Evolutionary conservation across 2,888 invertebrate genomes (phyloP), one percentile per base, ranked within the genome.

Genomic region (Dusona sp.): DNA sequence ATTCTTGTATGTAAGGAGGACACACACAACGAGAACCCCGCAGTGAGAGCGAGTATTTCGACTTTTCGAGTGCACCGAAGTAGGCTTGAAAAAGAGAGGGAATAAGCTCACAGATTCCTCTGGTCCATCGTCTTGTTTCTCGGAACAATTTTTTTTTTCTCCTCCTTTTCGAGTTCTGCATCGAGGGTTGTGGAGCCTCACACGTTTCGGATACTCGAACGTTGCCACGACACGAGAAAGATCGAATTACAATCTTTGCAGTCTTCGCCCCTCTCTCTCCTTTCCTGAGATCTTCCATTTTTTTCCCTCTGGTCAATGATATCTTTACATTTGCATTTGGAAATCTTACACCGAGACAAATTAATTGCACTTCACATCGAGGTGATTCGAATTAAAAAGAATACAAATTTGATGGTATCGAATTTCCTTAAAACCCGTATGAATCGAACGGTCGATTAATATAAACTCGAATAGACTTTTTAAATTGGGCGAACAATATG

Each of bases 111-210:
- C 72, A 79, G 68, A 81, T 78, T 70, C 72, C 80, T 75, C 51
- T 38, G 79, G 82, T 73, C 82, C 87, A 82, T 79, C 82, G 80
- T 81, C 74, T 72, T 64, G 80, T 78, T 89, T 89, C 89, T 85
- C 65, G 77, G 89, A 89, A 89, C 80, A 75, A 86, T 85, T 81
- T 85, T 48, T 79, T 48, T 79, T 70, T 48, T 33, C 72, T 79
- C 70, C 33, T 77, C 25, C 38, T 84, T 82, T 72, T 83, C 65
- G 77, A 79, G 83, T 80, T 86, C 83, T 68, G 65, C 73, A 57
- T 75, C 29, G 64, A 38, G 64, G 61, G 74, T 74, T 85, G 25
- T 61, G 8, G 79, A 25, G 80, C 77, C 79, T 86, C 85, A 64
- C 78, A 79, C 72, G 79, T 79, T 84, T 84, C 72, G 67, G 72